A percentile compares a stretch with the other conserved stretches of the same genome.
phyloP scores from a whole-genome alignment of 1,140 invertebrate species.

The Drosophila trapezifrons region DNA sequence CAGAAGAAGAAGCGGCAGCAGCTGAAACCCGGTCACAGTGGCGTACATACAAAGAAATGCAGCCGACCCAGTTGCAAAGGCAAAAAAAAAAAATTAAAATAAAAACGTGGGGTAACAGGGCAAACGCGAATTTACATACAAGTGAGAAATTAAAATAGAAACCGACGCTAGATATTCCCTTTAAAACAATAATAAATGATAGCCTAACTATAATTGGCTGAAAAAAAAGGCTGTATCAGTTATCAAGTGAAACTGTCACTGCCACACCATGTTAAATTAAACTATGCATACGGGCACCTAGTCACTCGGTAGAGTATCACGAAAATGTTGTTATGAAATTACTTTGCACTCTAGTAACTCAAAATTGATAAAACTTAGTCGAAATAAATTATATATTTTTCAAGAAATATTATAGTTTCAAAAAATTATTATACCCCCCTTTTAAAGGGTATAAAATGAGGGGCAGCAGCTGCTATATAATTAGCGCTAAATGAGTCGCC shows the following conservation, averaged over 20 bases:
- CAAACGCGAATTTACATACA: conserved; percentile 32
- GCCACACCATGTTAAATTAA: background rate
- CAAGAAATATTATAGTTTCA: too few relatives aligned
- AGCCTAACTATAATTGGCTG: background rate
- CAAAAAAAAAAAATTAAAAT: background rate
- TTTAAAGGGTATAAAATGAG: conserved; percentile 8
- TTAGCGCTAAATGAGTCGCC: conserved; percentile 71
- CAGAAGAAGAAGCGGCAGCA: conserved; percentile 20
- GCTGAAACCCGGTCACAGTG: conserved; percentile 37
- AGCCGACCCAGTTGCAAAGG: conserved; percentile 41
- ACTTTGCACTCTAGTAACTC: too few relatives aligned
- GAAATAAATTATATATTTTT: too few relatives aligned
- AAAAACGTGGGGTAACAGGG: conserved; percentile 12
- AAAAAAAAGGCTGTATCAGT: too few relatives aligned
- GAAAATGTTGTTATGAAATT: too few relatives aligned
- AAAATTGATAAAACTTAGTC: too few relatives aligned
- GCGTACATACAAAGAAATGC: conserved; percentile 22
- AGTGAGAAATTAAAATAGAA: background rate
- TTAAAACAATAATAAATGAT: too few relatives aligned
- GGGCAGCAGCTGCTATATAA: conserved; percentile 43
- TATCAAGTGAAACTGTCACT: background rate
- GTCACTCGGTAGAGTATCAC: too few relatives aligned
- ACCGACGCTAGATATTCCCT: background rate
- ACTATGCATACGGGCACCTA: background rate
- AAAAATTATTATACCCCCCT: background rate